Conservation (phyloP, 2,113 vertebrate genomes). For the Oplegnathus fasciatus region DNA sequence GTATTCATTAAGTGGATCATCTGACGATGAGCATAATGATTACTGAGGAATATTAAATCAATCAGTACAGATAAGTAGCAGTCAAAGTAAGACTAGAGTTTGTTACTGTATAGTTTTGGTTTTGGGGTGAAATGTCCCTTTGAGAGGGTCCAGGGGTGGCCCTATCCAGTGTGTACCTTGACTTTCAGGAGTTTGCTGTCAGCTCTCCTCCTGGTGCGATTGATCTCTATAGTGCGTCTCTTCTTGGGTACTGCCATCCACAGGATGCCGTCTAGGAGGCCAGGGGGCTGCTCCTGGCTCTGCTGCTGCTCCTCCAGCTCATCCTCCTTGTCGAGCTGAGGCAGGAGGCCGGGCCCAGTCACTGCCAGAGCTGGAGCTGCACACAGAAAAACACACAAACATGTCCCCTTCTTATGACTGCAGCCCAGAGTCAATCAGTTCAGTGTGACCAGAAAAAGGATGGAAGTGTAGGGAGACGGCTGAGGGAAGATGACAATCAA, state of each 20-base stretch:
- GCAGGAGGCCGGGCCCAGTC: conserved; percentile 77
- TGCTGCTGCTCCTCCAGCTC: conserved; percentile 41
- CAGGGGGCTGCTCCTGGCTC: conserved; percentile 51
- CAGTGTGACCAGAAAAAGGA: background rate
- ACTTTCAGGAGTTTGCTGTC: conserved; percentile 87
- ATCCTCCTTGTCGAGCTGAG: conserved; percentile 25
- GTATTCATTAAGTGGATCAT: background rate
- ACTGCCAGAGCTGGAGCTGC: conserved; percentile 88
- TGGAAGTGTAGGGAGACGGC: background rate
- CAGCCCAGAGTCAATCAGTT: no score
- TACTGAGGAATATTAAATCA: background rate
- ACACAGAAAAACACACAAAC: conserved; percentile 19
- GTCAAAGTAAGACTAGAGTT: background rate
- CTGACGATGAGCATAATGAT: no score
- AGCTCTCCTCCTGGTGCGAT: conserved; percentile 91
- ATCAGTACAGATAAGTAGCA: background rate
- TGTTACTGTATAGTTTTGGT: background rate
- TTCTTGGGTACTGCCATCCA: conserved; percentile 98
- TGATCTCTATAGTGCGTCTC: conserved; percentile 93
- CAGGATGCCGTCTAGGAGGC: conserved; percentile 85
- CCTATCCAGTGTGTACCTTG: conserved; percentile 84
- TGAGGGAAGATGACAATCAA: background rate
- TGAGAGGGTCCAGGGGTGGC: background rate
- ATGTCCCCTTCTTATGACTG: background rate
- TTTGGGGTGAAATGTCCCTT: background rate